Evolutionary conservation across 2,888 invertebrate genomes (phyloP).

Genomic region (Chrysodeixis includens): DNA sequence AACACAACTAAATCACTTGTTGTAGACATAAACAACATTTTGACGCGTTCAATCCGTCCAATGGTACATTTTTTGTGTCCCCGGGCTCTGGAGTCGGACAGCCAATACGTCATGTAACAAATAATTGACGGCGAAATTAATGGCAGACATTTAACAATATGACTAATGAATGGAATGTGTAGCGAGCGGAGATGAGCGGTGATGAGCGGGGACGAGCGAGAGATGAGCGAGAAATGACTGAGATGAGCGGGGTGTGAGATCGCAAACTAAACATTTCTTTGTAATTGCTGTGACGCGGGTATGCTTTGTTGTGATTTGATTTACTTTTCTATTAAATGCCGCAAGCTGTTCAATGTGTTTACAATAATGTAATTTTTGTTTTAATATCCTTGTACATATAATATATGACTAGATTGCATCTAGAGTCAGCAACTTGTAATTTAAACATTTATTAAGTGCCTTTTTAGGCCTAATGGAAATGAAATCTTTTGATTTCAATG

Average conservation of each 20-base stretch:
- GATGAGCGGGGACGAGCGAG: not conserved
- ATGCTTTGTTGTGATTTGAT: not conserved
- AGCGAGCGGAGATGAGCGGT: not conserved
- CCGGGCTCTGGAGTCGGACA: conserved; percentile 11
- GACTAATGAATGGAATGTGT: conserved; percentile 14
- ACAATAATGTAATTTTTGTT: not conserved
- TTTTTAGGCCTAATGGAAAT: too few species aligned
- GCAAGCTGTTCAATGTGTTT: not conserved
- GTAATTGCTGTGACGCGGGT: not conserved
- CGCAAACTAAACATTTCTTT: not conserved
- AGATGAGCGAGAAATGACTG: not conserved
- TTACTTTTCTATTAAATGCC: not conserved
- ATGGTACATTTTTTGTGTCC: conserved; percentile 19
- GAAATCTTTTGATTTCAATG: too few species aligned
- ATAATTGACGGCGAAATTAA: conserved; percentile 50
- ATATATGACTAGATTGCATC: too few species aligned
- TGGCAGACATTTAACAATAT: conserved; percentile 23
- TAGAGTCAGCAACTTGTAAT: too few species aligned
- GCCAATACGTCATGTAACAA: conserved; percentile 26
- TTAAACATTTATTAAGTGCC: too few species aligned
- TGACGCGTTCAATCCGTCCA: conserved; percentile 9
- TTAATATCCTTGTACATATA: too few species aligned
- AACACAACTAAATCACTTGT: not conserved
- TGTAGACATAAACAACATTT: conserved; percentile 11
- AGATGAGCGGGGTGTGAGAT: too few species aligned